phyloP scores from a whole-genome alignment of 2,888 invertebrate genomes.

The Netelia fuscicornis region DNA sequence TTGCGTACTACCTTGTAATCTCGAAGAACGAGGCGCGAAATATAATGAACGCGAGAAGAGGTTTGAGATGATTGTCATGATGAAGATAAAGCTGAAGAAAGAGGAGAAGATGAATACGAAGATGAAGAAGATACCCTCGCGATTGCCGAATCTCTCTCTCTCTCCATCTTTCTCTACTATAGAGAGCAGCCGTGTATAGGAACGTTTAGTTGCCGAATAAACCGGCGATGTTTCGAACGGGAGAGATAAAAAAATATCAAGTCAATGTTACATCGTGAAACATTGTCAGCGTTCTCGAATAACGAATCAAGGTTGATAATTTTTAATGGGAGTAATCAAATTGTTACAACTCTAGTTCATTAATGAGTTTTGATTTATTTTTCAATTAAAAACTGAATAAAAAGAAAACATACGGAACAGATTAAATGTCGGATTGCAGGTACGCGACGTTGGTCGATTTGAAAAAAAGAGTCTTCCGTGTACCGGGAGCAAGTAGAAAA shows the following conservation, averaged over 20 bases:
- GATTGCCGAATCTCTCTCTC: conserved; percentile 27
- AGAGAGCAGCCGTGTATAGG: not conserved
- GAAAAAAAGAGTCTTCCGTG: not conserved
- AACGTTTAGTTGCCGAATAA: not conserved
- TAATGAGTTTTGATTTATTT: too few species aligned
- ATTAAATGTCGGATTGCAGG: not conserved
- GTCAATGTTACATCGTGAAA: not conserved
- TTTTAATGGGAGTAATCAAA: too few species aligned
- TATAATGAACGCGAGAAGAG: not conserved
- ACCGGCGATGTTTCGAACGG: not conserved
- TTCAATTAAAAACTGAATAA: not conserved
- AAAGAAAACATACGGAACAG: not conserved
- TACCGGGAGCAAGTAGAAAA: conserved; percentile 56
- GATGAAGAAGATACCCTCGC: conserved; percentile 32
- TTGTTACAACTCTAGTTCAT: too few species aligned
- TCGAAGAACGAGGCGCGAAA: too few species aligned
- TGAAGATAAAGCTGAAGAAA: conserved; percentile 28
- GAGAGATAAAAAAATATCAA: not conserved
- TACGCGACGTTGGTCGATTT: not conserved
- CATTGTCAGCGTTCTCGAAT: not conserved
- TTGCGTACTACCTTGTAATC: too few species aligned
- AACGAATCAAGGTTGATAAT: not conserved
- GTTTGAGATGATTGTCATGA: conserved; percentile 48
- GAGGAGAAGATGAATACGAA: conserved; percentile 27
- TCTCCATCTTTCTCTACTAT: not conserved